These are phyloP conservation scores for Australoheros facetus DNA, from an alignment of 2,797 vertebrate species.

Conservation along the genomic window DNA sequence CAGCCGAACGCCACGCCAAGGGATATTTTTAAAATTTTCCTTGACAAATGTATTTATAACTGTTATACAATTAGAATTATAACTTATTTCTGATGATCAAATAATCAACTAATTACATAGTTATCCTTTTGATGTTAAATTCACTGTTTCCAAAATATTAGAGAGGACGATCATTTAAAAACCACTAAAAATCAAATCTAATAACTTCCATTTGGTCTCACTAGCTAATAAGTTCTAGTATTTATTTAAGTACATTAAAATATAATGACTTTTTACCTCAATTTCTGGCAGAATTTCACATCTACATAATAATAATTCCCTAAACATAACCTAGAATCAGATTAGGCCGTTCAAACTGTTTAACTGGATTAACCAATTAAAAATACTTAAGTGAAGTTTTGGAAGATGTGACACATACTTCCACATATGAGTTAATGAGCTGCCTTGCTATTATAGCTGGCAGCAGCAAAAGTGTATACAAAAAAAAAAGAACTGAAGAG, in stretches of 20 bases:
- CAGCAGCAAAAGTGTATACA: background rate
- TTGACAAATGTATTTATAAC: background rate
- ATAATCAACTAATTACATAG: background rate
- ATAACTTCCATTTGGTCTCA: no score
- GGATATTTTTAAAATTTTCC: accelerated
- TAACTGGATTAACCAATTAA: background rate
- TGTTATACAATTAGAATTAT: background rate
- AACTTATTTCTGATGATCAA: background rate
- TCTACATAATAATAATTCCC: background rate
- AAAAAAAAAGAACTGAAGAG: background rate
- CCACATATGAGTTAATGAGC: background rate
- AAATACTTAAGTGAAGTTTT: background rate
- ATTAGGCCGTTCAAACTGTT: background rate
- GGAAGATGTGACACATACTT: background rate
- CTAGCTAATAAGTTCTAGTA: background rate
- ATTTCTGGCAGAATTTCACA: background rate
- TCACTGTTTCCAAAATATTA: no score
- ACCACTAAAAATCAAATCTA: no score
- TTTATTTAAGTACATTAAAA: background rate
- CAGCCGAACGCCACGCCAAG: background rate
- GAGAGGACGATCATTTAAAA: no score
- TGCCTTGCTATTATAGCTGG: background rate
- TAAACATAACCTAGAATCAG: accelerated
- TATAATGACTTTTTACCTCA: background rate
- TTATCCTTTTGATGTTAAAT: no score